Percentiles rank a stretch among this genome's conserved stretches.
phyloP scores from a whole-genome alignment of 2,113 vertebrate species.

The Pleuronectes platessa region DNA sequence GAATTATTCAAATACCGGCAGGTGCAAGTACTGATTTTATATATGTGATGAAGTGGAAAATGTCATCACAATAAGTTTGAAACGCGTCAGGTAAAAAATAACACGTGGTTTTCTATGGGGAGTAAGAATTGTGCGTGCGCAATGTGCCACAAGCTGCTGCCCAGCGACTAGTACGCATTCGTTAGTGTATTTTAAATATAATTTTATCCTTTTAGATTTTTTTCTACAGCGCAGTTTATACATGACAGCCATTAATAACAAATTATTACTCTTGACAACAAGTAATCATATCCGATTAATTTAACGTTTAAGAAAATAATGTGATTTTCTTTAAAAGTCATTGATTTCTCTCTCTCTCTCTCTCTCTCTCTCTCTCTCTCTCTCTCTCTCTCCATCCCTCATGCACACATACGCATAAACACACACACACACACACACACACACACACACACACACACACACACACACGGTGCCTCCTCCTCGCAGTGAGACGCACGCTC shows the following conservation, averaged over 20 bases:
- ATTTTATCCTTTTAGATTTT: background rate
- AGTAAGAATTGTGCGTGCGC: too few species aligned
- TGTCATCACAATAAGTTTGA: too few species aligned
- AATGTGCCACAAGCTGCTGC: background rate
- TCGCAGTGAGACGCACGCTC: conserved; percentile 61
- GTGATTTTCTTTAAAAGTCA: conserved; percentile 7
- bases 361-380: too few species aligned
- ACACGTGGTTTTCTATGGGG: too few species aligned
- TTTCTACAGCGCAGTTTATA: background rate
- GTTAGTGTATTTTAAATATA: background rate
- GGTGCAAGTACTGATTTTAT: too few species aligned
- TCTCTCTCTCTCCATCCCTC: too few species aligned
- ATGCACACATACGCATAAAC: too few species aligned
- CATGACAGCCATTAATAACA: background rate
- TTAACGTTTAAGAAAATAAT: conserved; percentile 30
- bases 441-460: conserved; percentile 16
- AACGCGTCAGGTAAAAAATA: too few species aligned
- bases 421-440: too few species aligned
- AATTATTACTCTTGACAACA: background rate
- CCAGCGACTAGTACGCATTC: background rate
- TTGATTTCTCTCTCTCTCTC: too few species aligned
- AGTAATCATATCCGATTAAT: conserved; percentile 36
- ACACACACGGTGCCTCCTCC: conserved; percentile 27
- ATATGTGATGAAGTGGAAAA: too few species aligned
- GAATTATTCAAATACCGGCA: too few species aligned